Base-by-base conservation (phyloP, 1,140 invertebrate genomes). In the Steinernema khuongi region DNA sequence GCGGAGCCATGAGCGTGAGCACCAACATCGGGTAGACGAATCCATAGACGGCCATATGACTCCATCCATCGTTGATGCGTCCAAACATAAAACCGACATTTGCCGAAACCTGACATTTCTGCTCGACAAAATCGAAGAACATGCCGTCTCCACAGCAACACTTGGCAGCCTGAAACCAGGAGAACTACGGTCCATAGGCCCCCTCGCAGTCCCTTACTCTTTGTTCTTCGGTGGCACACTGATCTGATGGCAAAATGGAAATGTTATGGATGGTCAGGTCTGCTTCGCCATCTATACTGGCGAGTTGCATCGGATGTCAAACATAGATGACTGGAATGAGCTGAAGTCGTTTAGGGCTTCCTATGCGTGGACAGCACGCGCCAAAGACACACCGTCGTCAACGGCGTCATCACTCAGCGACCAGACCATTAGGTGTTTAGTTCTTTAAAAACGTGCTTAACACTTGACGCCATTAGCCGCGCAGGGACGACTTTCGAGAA, bases 21-120 rank as follows among this genome's bases (percentile, higher is more conserved):
- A 83, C 79, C 33, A 85, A 72, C 81, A 85, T 83, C 31, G 82
- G 82, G 77, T 83, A 83, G 2, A 75, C 78, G 68, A 80, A 83
- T 67, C 83, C 82, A 74, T 83, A 83, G 43, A 83, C 79, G 33
- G 76, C 70, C 77, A 77, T 76, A 69, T 77, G 77, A 31, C 70
- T 71, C 77, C 77, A 75, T 18, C 70, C 77, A 71, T 74, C 74
- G 31, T 79, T 75, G 32, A 79, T 29, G 66, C 77, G 29, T 28
- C 81, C 81, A 67, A 83, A 83, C 82, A 83, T 83, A 43, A 83
- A 83, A 18, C 76, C 83, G 68, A 82, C 82, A 73, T 83, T 82
- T 50, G 79, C 73, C 28, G 82, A 85, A 18, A 83, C 75, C 41
- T 83, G 66, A 72, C 76, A 77, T 70, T 76, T 77, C 32, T 76